These are phyloP conservation scores for Dermolepida albohirtum DNA, from an alignment of 2,888 invertebrate species.

Conservation along the genomic window DNA sequence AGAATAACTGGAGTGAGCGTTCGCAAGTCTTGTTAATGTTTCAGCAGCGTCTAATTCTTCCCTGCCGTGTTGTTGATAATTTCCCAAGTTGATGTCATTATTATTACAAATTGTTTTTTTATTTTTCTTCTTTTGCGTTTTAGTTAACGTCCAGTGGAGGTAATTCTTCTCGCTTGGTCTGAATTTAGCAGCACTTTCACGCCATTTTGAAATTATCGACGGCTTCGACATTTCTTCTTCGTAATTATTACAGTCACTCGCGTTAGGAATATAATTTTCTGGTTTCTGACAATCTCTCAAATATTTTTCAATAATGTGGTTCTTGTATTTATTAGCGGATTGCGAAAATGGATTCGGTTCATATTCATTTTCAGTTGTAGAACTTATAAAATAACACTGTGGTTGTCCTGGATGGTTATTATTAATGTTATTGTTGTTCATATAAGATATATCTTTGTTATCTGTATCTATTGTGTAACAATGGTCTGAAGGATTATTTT, in stretches of 20 bases:
- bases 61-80: slow-evolving; percentile 68
- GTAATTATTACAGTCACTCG: slow-evolving; percentile 40
- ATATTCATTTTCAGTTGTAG: slow-evolving; percentile 62
- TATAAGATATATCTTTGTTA: slow-evolving; percentile 43
- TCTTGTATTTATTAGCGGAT: slow-evolving; percentile 68
- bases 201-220: slow-evolving; percentile 78
- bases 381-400: slow-evolving; percentile 64
- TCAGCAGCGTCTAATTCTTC: slow-evolving; percentile 84
- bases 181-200: slow-evolving; percentile 80
- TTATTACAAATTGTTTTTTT: slow-evolving; percentile 49
- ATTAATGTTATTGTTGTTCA: slow-evolving; percentile 49
- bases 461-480: slow-evolving; percentile 55
- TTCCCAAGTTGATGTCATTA: slow-evolving; percentile 44
- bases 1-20: slow-evolving; percentile 50
- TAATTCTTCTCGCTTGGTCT: slow-evolving; percentile 79
- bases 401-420: slow-evolving; percentile 51
- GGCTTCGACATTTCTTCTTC: slow-evolving; percentile 61
- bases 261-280: slow-evolving; percentile 45
- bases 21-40: slow-evolving; percentile 76
- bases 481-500: slow-evolving; percentile 56
- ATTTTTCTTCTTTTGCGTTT: slow-evolving; percentile 57
- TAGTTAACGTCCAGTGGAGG: slow-evolving; percentile 71
- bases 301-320: slow-evolving; percentile 72
- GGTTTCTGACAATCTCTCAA: slow-evolving; percentile 65
- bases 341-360: slow-evolving; percentile 59